Conservation (phyloP, 2,113 vertebrate genomes). For the Python bivittatus region DNA sequence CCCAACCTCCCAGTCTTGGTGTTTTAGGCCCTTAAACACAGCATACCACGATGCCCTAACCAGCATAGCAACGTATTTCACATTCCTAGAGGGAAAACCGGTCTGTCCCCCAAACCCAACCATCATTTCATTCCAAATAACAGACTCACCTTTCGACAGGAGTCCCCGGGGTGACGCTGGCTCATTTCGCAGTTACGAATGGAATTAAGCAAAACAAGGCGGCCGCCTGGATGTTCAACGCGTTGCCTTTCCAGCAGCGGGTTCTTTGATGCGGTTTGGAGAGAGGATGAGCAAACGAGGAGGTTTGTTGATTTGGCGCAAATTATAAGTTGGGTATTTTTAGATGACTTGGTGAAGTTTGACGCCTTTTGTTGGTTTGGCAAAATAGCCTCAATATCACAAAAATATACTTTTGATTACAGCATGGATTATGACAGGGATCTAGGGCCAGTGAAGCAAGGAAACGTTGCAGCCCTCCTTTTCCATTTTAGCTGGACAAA, state of each 20-base stretch:
- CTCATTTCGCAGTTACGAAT: conserved; percentile 13
- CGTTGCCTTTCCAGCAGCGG: conserved; percentile 62
- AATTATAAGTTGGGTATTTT: conserved; percentile 79
- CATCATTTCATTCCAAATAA: neutral
- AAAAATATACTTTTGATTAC: conserved; percentile 85
- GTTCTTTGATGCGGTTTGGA: conserved; percentile 70
- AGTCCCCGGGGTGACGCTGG: neutral
- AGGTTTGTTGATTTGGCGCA: conserved; percentile 76
- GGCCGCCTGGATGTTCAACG: conserved; percentile 66
- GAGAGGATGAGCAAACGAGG: conserved; percentile 69
- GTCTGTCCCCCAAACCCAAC: neutral
- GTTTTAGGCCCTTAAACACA: too few relatives aligned
- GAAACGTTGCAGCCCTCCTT: conserved; percentile 64
- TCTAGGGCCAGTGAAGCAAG: conserved; percentile 63
- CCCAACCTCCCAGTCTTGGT: too few relatives aligned
- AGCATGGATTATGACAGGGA: conserved; percentile 68
- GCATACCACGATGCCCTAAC: neutral
- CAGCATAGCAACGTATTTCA: neutral
- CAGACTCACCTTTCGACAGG: neutral
- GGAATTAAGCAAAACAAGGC: conserved; percentile 21
- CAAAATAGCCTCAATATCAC: conserved; percentile 71
- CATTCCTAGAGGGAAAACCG: neutral
- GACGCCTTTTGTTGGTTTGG: conserved; percentile 73
- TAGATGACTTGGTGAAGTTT: conserved; percentile 64
- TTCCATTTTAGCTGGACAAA: conserved; percentile 66